These are phyloP conservation scores for Hydrochoerus hydrochaeris DNA, from an alignment of 2,113 vertebrate genomes.

Conservation along the genomic window DNA sequence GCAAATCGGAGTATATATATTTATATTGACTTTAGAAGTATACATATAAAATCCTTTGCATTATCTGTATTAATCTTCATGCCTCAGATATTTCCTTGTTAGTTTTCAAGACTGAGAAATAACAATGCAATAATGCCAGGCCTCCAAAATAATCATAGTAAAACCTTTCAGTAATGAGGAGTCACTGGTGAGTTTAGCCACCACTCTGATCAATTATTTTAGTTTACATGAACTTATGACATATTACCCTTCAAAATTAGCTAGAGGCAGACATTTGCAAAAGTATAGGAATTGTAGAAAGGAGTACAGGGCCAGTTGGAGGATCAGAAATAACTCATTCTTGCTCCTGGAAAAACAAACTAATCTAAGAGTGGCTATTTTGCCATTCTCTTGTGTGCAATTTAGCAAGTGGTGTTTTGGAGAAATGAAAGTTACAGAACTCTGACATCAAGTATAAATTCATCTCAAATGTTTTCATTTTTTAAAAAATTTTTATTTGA, in stretches of 20 bases:
- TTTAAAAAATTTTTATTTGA: no score
- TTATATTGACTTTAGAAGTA: no score
- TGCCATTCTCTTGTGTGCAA: not conserved
- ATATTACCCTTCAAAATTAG: conserved; percentile 6
- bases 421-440: conserved; percentile 24
- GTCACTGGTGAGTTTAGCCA: conserved; percentile 22
- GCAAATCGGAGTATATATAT: not conserved
- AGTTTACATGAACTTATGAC: conserved; percentile 31
- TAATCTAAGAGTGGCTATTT: not conserved
- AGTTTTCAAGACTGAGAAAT: conserved; percentile 13
- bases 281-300: conserved; percentile 4
- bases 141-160: not conserved
- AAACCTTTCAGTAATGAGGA: conserved; percentile 3
- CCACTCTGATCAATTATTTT: conserved; percentile 43
- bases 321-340: not conserved
- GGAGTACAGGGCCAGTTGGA: not conserved
- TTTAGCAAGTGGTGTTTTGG: conserved; percentile 11
- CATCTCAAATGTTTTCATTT: conserved; percentile 36
- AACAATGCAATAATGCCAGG: not conserved
- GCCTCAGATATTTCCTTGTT: conserved; percentile 28
- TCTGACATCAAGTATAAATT: conserved; percentile 16
- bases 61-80: conserved; percentile 5
- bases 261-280: not conserved
- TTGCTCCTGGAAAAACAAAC: conserved; percentile 8
- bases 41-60: not conserved